Evolutionary conservation across 1,140 invertebrate species (phyloP), one percentile per base, ranked within the genome.

Genomic region (Bicyclus anynana): DNA sequence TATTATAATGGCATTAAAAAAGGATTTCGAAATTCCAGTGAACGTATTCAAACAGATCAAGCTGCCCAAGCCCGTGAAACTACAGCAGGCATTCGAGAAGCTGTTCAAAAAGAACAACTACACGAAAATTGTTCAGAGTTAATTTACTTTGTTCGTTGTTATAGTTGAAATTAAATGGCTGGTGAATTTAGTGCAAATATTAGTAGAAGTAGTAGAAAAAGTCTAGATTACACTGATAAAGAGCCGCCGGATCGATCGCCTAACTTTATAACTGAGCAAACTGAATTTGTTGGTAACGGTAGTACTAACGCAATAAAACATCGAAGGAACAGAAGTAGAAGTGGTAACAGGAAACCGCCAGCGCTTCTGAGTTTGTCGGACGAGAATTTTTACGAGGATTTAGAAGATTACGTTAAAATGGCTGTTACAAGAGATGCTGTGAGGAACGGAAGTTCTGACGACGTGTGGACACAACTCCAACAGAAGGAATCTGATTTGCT

Each of bases 401-500:
- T 90, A 72, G 91, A 89, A 67, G 90, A 90, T 16, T 92, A 92
- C 81, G 91, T 91, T 27, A 89, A 89, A 62, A 91, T 91, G 83
- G 89, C 90, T 44, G 16, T 44, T 65, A 86, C 84, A 26, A 49
- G 40, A 44, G 40, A 66, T 1, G 14, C 81, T 53, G 65, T 78
- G 53, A 65, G 71, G 70, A 67, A 83, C 56, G 80, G 77, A n/a
- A 87, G 90, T 46, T 90, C 90, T 27, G 91, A 92, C 44, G 96
- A 97, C 80, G 91, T 97, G 0, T 93, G 93, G 90, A 92, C 93
- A 13, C 93, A 97, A 75, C 88, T 99, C 16, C 95, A 95, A 66
- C 95, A 97, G 86, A 97, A 98, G 79, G 97, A 98, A 73, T 94
- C 95, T 59, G 97, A 99, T 79, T 91, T 99, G 9, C 92, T 97